Percentiles rank a stretch among this genome's conserved stretches.
phyloP scores from a whole-genome alignment of 2,113 vertebrate species.

The Petaurus breviceps region DNA sequence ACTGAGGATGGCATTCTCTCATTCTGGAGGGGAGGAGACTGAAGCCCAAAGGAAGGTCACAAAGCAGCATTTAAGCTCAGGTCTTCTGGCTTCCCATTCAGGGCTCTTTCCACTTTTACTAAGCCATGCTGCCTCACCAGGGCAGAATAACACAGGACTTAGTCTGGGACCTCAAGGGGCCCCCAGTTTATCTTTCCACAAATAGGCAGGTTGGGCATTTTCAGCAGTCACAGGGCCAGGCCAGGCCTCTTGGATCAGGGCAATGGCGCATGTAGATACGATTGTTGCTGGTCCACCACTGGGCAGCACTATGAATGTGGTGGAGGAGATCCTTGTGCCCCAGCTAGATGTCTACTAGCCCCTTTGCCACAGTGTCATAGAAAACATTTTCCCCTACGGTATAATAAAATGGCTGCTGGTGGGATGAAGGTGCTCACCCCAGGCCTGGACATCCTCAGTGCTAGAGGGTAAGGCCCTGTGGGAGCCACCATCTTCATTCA shows the following conservation, averaged over 20 bases:
- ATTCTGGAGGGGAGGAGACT: too few species aligned
- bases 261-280: not conserved
- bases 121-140: not conserved
- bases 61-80: not conserved
- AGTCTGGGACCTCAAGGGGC: not conserved
- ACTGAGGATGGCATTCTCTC: not conserved
- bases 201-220: not conserved
- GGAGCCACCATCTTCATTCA: not conserved
- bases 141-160: rapidly evolving
- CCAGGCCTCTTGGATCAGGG: slow-evolving; percentile 22
- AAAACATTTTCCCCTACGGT: not conserved
- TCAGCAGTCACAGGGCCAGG: not conserved
- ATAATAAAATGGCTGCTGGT: not conserved
- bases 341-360: not conserved
- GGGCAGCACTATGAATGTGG: too few species aligned
- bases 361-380: not conserved
- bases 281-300: not conserved
- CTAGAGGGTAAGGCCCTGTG: not conserved
- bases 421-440: not conserved
- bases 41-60: not conserved
- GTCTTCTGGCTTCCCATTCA: not conserved
- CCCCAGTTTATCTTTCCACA: not conserved
- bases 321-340: not conserved
- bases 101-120: not conserved
- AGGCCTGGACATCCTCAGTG: not conserved